Percentiles rank a stretch among this genome's conserved stretches.
Conservation (phyloP, 2,113 vertebrate species). For the Terrapene triunguis region DNA sequence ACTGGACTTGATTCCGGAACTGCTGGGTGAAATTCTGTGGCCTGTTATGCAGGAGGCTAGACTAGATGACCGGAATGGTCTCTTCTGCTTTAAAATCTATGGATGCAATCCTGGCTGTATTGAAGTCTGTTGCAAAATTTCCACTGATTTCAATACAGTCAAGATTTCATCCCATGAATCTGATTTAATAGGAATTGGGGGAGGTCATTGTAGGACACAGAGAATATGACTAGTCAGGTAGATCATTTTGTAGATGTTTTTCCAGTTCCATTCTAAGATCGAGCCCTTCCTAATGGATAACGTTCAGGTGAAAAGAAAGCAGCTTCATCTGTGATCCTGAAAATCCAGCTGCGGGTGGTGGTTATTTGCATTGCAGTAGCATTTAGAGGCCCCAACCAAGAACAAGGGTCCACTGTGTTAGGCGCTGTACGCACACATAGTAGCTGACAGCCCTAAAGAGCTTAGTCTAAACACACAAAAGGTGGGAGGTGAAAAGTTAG, state of each 20-base stretch:
- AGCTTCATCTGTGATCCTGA: background rate
- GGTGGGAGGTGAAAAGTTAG: fast-evolving
- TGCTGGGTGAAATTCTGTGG: background rate
- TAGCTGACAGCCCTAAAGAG: background rate
- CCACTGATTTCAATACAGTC: background rate
- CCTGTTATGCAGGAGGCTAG: background rate
- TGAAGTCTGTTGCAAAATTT: background rate
- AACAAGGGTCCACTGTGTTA: background rate
- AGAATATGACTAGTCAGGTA: background rate
- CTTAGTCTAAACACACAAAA: background rate
- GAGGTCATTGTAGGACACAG: background rate
- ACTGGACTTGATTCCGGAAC: background rate
- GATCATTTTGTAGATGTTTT: background rate
- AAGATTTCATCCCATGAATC: background rate
- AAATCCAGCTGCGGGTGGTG: background rate
- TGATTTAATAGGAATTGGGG: conserved; percentile 12
- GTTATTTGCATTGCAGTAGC: background rate
- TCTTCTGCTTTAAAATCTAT: background rate
- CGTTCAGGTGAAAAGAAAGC: background rate
- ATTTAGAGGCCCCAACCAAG: background rate
- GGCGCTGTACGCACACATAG: background rate
- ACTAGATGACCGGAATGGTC: background rate
- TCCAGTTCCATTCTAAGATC: background rate
- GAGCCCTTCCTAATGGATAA: background rate
- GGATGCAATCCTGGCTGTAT: background rate